phyloP scores from a whole-genome alignment of 2,888 invertebrate genomes.

The Eupithecia subumbrata region DNA sequence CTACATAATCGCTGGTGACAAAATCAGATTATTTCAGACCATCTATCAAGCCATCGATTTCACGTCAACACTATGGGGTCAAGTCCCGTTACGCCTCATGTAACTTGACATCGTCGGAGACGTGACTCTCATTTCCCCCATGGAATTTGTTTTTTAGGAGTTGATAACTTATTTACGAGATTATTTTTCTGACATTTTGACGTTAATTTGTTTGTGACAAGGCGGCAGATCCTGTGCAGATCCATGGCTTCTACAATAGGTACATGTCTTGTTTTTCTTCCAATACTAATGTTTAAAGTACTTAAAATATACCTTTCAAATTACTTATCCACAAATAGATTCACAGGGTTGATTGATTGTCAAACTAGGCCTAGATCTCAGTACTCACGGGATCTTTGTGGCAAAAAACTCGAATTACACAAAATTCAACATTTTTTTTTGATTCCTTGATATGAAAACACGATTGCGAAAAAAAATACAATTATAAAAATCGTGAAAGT shows the following conservation, averaged over 20 bases:
- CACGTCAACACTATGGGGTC: conserved; percentile 14
- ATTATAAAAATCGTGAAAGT: no score
- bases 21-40: conserved; percentile 16
- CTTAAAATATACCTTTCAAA: not conserved
- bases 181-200: conserved; percentile 14
- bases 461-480: no score
- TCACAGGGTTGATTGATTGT: no score
- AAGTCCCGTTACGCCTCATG: conserved; percentile 10
- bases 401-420: no score
- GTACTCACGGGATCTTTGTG: no score
- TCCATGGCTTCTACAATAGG: not conserved
- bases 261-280: not conserved
- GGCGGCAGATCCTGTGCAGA: not conserved
- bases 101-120: conserved; percentile 15
- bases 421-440: no score
- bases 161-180: conserved; percentile 8
- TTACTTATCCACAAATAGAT: not conserved
- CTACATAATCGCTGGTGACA: not conserved
- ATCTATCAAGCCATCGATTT: conserved; percentile 24
- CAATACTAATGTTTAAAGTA: not conserved
- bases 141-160: conserved; percentile 15
- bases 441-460: no score
- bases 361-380: no score
- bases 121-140: conserved; percentile 20
- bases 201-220: conserved; percentile 15